Conservation (phyloP, 2,113 vertebrate species). For the Galeopterus variegatus region DNA sequence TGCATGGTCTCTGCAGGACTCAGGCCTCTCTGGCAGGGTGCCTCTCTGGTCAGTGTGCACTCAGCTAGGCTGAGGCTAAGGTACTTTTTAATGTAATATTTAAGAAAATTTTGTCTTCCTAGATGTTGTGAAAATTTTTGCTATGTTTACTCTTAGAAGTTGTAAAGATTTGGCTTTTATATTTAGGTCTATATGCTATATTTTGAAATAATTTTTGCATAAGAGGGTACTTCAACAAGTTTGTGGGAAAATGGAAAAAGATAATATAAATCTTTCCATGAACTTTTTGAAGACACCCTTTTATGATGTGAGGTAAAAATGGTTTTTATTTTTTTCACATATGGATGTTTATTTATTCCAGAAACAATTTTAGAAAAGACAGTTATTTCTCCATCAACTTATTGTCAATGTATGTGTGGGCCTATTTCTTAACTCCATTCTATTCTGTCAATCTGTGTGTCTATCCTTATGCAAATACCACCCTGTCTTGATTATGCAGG, state of each 20-base stretch:
- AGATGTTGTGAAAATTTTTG: background rate
- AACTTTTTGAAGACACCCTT: no score
- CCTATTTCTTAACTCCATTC: background rate
- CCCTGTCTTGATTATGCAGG: background rate
- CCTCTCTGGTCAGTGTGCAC: no score
- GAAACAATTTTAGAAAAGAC: slow-evolving; percentile 17
- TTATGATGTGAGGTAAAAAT: background rate
- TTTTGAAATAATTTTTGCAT: slow-evolving; percentile 8
- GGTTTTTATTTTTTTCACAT: background rate
- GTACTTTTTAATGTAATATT: background rate
- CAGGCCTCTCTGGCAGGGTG: no score
- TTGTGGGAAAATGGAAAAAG: no score
- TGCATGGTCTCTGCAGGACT: no score
- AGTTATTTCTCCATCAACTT: background rate
- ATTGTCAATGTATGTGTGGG: background rate
- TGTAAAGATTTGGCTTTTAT: background rate
- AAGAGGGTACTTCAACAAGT: no score
- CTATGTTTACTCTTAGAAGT: background rate
- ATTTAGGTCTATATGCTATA: background rate
- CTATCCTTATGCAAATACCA: background rate
- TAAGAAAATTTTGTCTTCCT: background rate
- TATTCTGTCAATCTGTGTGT: background rate
- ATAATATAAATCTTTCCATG: no score
- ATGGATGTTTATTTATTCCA: background rate
- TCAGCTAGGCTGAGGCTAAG: background rate